Evolutionary conservation across 2,113 vertebrate genomes (phyloP).

Genomic region (Marcusenius ussheri): DNA sequence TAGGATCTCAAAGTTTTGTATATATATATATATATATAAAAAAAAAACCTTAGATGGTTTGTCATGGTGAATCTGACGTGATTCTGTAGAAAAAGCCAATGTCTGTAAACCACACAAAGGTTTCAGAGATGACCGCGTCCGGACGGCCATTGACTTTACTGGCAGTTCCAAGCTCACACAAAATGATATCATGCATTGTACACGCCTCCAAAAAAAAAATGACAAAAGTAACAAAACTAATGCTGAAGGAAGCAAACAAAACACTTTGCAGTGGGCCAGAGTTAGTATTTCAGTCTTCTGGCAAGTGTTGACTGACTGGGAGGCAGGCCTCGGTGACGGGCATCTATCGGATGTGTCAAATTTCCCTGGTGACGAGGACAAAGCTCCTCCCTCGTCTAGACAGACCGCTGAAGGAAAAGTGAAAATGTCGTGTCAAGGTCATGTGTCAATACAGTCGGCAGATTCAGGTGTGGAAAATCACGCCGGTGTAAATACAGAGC

Average conservation of each 20-base stretch:
- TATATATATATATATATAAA: slow-evolving; percentile 36
- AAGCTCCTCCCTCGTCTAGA: slow-evolving; percentile 51
- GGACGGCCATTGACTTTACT: slow-evolving; percentile 37
- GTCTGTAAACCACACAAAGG: slow-evolving; percentile 38
- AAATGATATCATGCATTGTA: slow-evolving; percentile 64
- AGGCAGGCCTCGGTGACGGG: slow-evolving; percentile 52
- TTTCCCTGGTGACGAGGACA: slow-evolving; percentile 54
- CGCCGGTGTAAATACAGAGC: slow-evolving; percentile 26
- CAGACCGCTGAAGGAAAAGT: slow-evolving; percentile 66
- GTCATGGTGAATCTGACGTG: slow-evolving; percentile 49
- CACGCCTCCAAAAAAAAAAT: slow-evolving; percentile 22
- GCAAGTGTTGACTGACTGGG: slow-evolving; percentile 51
- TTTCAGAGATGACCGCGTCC: slow-evolving; percentile 38
- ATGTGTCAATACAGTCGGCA: slow-evolving; percentile 46
- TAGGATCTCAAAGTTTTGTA: slow-evolving; percentile 69
- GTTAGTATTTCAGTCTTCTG: slow-evolving; percentile 44
- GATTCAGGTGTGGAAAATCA: slow-evolving; percentile 46
- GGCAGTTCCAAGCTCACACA: slow-evolving; percentile 54
- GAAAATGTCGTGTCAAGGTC: slow-evolving; percentile 62
- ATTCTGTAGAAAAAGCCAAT: slow-evolving; percentile 35
- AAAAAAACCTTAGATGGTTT: slow-evolving; percentile 62
- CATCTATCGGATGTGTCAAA: slow-evolving; percentile 62
- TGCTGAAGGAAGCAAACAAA: slow-evolving; percentile 32
- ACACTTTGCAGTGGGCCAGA: slow-evolving; percentile 42
- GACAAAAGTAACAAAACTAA: slow-evolving; percentile 32